Evolutionary conservation across 2,888 invertebrate species (phyloP).

Genomic region (Plemyria rubiginata): DNA sequence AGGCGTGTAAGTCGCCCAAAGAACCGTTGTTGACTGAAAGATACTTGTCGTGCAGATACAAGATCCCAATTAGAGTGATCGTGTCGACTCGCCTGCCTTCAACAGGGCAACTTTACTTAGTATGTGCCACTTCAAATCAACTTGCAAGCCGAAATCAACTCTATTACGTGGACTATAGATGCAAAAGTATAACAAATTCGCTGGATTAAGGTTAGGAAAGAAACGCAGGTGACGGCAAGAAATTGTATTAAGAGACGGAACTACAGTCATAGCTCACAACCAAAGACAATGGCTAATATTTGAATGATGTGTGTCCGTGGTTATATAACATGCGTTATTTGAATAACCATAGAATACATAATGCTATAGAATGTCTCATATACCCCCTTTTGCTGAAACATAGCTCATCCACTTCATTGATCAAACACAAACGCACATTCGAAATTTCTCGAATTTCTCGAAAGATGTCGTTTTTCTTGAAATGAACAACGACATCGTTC

Average conservation of each 20-base stretch:
- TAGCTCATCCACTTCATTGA: not conserved
- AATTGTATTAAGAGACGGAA: too few species aligned
- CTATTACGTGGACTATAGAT: not conserved
- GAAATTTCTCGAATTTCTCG: not conserved
- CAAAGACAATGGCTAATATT: not conserved
- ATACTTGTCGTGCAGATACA: conserved; percentile 38
- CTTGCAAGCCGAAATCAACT: not conserved
- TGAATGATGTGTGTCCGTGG: not conserved
- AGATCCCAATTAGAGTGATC: conserved; percentile 45
- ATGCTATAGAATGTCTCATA: not conserved
- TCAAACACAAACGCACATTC: not conserved
- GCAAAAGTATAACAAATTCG: not conserved
- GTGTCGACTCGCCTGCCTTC: conserved; percentile 43
- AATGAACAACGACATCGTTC: not conserved
- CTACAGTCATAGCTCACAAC: too few species aligned
- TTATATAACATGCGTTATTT: too few species aligned
- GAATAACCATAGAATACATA: not conserved
- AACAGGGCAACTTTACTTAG: conserved; percentile 24
- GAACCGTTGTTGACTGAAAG: conserved; percentile 43
- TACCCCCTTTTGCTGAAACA: not conserved
- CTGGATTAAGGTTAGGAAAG: too few species aligned
- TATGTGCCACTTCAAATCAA: conserved; percentile 15
- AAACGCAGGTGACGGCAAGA: too few species aligned
- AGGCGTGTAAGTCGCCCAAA: conserved; percentile 40
- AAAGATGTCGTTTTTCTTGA: too few species aligned